A percentile compares a stretch with the other conserved stretches of the same genome.
Evolutionary conservation across 2,888 invertebrate species (phyloP).

Genomic region (Sinelater perroti): DNA sequence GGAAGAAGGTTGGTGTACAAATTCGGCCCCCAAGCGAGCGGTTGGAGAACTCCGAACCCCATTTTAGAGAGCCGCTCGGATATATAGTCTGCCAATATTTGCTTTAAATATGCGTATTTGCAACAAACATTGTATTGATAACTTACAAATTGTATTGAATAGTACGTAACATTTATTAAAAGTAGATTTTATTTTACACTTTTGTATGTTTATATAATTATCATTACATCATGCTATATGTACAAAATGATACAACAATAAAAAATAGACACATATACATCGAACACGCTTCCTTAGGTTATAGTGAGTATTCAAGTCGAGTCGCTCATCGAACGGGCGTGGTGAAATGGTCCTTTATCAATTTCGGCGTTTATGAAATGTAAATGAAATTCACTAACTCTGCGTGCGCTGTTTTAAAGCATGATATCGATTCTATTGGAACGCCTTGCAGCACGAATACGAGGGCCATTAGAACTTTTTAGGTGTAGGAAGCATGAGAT

Average conservation of each 20-base stretch:
- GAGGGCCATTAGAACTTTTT: no score
- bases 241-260: constrained; percentile 7
- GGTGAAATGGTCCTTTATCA: no score
- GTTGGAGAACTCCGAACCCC: constrained; percentile 74
- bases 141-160: background rate
- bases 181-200: constrained; percentile 11
- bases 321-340: no score
- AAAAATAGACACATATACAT: constrained; percentile 10
- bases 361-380: no score
- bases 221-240: constrained; percentile 9
- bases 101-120: background rate
- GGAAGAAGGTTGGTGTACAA: constrained; percentile 82
- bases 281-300: no score
- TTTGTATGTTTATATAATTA: constrained; percentile 7
- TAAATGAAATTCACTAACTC: no score
- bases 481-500: no score
- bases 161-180: constrained; percentile 12
- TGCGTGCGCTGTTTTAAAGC: no score
- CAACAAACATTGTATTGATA: no score
- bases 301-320: no score
- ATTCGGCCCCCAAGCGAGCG: constrained; percentile 82
- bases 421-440: no score
- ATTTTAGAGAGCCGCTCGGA: constrained; percentile 9
- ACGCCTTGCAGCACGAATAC: no score
- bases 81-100: background rate